Percentiles rank a stretch among this genome's conserved stretches.
phyloP scores from a whole-genome alignment of 1,140 invertebrate genomes.

The Drosophila ironensis region DNA sequence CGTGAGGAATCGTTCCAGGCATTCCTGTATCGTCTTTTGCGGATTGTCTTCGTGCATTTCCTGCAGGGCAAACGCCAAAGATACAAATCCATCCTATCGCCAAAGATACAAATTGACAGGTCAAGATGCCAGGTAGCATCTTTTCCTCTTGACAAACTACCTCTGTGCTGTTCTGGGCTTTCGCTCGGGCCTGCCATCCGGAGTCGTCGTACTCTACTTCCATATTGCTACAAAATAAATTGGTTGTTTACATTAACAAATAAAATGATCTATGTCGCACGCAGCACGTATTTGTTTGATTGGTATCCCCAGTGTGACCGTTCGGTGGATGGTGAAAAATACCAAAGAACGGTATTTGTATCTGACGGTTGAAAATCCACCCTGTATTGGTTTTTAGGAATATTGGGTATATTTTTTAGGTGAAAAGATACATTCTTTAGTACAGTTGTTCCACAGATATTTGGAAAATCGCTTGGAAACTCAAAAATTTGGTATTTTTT shows the following conservation, averaged over 20 bases:
- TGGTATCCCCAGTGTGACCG: neutral
- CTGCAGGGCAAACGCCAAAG: conserved; percentile 20
- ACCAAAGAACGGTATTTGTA: too few species aligned
- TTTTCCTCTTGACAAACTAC: conserved; percentile 9
- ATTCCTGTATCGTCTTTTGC: conserved; percentile 92
- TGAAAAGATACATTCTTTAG: too few species aligned
- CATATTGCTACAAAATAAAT: conserved; percentile 38
- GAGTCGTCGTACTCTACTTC: conserved; percentile 81
- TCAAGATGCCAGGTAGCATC: too few species aligned
- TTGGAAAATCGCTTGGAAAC: too few species aligned
- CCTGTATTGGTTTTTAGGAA: too few species aligned
- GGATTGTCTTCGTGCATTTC: conserved; percentile 91
- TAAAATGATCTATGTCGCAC: too few species aligned
- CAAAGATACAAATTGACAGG: too few species aligned
- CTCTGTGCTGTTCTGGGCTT: conserved; percentile 58
- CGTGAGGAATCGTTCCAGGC: conserved; percentile 93
- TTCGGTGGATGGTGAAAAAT: neutral
- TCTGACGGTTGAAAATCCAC: too few species aligned
- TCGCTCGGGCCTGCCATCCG: conserved; percentile 76
- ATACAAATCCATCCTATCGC: neutral
- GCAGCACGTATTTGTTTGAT: too few species aligned
- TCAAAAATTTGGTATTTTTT: too few species aligned
- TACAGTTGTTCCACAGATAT: too few species aligned
- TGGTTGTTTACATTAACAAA: conserved; percentile 25
- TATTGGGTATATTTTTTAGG: too few species aligned